These are phyloP conservation scores for Oncorhynchus clarkii DNA, from an alignment of 2,113 vertebrate species.

Conservation along the genomic window DNA sequence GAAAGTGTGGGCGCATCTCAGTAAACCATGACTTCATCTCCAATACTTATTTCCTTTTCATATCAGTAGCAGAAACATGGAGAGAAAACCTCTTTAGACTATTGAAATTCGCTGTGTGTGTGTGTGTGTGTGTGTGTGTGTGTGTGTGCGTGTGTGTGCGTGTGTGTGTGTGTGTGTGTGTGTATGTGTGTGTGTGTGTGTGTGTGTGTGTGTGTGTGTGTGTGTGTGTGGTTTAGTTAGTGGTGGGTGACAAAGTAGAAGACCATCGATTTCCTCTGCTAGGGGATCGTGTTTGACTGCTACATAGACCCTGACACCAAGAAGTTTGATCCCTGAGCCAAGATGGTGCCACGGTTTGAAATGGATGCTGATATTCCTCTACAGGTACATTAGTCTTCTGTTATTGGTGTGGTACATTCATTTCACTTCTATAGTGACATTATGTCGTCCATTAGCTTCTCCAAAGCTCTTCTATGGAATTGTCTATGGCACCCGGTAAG, in stretches of 20 bases:
- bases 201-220: conserved; percentile 85
- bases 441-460: neutral
- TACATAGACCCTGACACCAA: conserved; percentile 89
- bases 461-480: too few species aligned
- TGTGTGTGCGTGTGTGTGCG: conserved; percentile 56
- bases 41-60: neutral
- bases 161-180: conserved; percentile 54
- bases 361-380: conserved; percentile 86
- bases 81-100: conserved; percentile 43
- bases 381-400: conserved; percentile 75
- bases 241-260: conserved; percentile 96
- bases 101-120: neutral
- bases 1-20: too few species aligned
- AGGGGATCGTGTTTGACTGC: conserved; percentile 93
- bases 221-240: conserved; percentile 85
- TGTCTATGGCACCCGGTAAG: too few species aligned
- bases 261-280: conserved; percentile 92
- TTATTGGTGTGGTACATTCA: neutral
- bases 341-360: conserved; percentile 85
- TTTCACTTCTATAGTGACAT: neutral
- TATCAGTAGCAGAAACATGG: conserved; percentile 36
- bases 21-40: too few species aligned
- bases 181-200: conserved; percentile 43
- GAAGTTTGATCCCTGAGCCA: conserved; percentile 94
- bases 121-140: conserved; percentile 43